These are phyloP conservation scores for Petrocephalus sullivani DNA, from an alignment of 2,797 vertebrate genomes.

Conservation along the genomic window DNA sequence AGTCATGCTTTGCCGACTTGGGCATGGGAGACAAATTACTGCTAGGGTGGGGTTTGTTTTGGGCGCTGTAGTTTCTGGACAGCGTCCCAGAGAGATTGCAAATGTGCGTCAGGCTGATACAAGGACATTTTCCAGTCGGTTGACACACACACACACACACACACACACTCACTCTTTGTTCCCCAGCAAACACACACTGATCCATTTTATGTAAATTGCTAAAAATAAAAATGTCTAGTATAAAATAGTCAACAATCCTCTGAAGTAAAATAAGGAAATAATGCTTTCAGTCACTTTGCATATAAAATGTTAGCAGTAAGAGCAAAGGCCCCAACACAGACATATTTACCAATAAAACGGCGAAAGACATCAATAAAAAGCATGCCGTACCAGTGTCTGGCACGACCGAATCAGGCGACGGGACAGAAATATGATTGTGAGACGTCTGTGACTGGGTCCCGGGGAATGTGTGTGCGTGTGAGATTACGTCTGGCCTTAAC, in stretches of 20 bases:
- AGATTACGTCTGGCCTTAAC: not conserved
- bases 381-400: not conserved
- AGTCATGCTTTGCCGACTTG: slow-evolving; percentile 49
- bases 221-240: not conserved
- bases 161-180: not conserved
- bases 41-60: slow-evolving; percentile 34
- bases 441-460: not conserved
- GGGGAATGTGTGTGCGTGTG: not conserved
- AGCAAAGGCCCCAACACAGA: not conserved
- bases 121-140: slow-evolving; percentile 8
- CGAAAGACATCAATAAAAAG: not conserved
- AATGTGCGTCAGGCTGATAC: slow-evolving; percentile 10
- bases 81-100: slow-evolving; percentile 32
- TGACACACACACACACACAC: slow-evolving; percentile 19
- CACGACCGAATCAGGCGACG: not conserved
- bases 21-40: not conserved
- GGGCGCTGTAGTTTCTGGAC: slow-evolving; percentile 35
- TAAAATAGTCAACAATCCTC: not conserved
- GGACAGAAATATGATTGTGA: not conserved
- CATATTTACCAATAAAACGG: not conserved
- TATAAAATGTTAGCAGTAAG: not conserved
- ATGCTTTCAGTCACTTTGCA: not conserved
- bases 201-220: not conserved
- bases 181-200: not conserved
- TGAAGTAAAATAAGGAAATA: not conserved